These are phyloP conservation scores for Aleiodes sp. DNA, from an alignment of 1,140 invertebrate species.

Conservation along the genomic window DNA sequence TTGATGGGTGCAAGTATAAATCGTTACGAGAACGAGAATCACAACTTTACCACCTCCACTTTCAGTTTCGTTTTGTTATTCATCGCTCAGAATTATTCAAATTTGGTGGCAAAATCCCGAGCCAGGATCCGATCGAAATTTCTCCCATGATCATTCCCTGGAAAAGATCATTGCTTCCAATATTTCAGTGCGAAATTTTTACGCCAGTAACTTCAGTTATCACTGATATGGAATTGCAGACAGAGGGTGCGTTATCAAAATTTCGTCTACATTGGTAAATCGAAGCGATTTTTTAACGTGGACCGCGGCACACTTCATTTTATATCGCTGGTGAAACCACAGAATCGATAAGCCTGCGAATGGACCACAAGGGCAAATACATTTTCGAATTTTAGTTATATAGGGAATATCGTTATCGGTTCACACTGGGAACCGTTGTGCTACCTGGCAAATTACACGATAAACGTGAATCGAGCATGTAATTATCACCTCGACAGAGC, in stretches of 20 bases:
- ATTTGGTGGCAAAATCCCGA: no score
- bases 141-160: no score
- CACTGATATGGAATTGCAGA: neutral
- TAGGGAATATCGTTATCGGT: conserved; percentile 41
- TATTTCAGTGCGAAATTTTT: neutral
- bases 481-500: conserved; percentile 59
- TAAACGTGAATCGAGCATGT: conserved; percentile 58
- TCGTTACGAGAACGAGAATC: no score
- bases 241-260: neutral
- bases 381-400: neutral
- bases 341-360: conserved; percentile 9
- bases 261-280: conserved; percentile 8
- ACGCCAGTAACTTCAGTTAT: neutral
- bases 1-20: no score
- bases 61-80: no score
- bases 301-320: neutral
- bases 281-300: neutral
- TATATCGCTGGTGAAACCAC: conserved; percentile 1
- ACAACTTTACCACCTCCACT: no score
- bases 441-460: conserved; percentile 58
- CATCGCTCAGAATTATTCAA: no score
- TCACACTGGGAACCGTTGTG: conserved; percentile 48
- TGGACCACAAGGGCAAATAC: conserved; percentile 12
- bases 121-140: no score
- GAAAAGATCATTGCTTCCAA: neutral